phyloP scores from a whole-genome alignment of 2,888 invertebrate species.

The Sipunculus nudus region DNA sequence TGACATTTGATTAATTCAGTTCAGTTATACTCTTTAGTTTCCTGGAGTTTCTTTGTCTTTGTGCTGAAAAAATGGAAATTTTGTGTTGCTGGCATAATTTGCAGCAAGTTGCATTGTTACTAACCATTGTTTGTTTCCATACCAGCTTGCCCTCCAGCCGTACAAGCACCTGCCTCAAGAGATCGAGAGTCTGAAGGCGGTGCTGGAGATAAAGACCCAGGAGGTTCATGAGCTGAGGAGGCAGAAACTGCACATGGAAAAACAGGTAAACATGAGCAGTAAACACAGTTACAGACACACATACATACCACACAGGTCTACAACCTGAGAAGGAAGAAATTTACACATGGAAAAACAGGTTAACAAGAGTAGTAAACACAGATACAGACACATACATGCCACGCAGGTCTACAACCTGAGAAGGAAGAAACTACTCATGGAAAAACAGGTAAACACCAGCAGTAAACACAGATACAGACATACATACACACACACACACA shows the following conservation, averaged over 20 bases:
- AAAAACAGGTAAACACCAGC: slow-evolving; percentile 75
- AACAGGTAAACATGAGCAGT: slow-evolving; percentile 73
- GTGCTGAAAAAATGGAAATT: too few species aligned
- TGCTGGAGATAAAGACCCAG: slow-evolving; percentile 86
- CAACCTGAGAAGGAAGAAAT: too few species aligned
- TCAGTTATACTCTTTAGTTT: too few species aligned
- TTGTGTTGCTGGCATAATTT: too few species aligned
- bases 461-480: too few species aligned
- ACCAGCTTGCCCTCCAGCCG: slow-evolving; percentile 57
- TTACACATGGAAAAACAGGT: too few species aligned
- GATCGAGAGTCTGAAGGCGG: slow-evolving; percentile 84
- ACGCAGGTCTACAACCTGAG: slow-evolving; percentile 80
- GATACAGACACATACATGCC: background rate
- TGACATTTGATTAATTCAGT: too few species aligned
- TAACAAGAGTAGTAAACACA: too few species aligned
- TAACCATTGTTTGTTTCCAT: slow-evolving; percentile 1
- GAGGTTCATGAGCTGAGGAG: slow-evolving; percentile 80
- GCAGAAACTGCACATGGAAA: slow-evolving; percentile 72
- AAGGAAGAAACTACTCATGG: slow-evolving; percentile 71
- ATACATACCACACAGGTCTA: background rate
- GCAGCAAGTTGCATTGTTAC: too few species aligned
- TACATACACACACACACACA: too few species aligned
- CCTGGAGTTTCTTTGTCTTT: too few species aligned
- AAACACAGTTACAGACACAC: background rate
- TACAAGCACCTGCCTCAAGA: slow-evolving; percentile 73